Base-by-base conservation (phyloP, 2,888 invertebrate genomes). In the Unio pictorum region DNA sequence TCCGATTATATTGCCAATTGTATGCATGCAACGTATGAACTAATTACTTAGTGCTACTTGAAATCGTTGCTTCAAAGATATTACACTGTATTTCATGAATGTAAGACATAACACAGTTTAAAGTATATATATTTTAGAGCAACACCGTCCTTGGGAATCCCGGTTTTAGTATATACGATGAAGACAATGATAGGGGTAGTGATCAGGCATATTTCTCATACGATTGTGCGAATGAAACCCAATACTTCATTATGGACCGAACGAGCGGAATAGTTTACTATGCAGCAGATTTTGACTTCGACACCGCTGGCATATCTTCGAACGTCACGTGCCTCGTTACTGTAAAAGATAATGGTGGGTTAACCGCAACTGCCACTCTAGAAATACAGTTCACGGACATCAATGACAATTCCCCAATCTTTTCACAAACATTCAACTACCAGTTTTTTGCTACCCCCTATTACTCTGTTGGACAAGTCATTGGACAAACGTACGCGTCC, bases 371-470 rank as follows among this genome's bases (percentile, higher is more conserved):
- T 0, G 75, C 78, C 3, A 61, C 56, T 2, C 57, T 79, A 6
- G 70, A 79, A 60, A 73, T 79, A 8, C 68, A 69, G 20, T 68
- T 79, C n/a, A 64, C 73, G 59, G 78, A 79, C 57, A 59, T 60
- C 1, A 79, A 79, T 34, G 75, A 79, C 66, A 76, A 79, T 23
- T 34, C 61, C 3, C 78, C 78, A 7, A 71, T 75, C 5, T 79
- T 79, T 64, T 58, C 68, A 0, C 73, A 70, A 55, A 64, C 66
- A 7, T 69, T 67, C 17, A 69, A 71, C 55, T 74, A 79, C 65
- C 58, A 70, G 7, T 71, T 76, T 17, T 73, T 76, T 59, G 76
- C 74, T n/a, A 59, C 59, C 8, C 73, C 74, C 3, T 61, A 61
- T 17, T 69, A 75, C n/a, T 68, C 72, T 0, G 69, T 64, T 4